phyloP scores from a whole-genome alignment of 2,113 vertebrate species.

The Indri indri region DNA sequence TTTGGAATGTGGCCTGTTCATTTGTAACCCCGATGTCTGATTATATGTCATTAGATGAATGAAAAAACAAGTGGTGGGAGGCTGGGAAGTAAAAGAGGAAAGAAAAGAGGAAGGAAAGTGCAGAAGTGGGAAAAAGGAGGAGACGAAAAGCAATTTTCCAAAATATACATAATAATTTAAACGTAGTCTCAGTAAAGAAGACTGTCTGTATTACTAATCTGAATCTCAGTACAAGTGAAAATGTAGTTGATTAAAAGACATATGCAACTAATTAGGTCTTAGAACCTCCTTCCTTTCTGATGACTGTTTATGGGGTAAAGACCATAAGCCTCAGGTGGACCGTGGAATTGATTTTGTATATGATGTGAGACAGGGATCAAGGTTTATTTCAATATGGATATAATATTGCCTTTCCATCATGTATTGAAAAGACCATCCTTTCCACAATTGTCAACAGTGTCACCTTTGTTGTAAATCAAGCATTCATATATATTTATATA shows the following conservation, averaged over 20 bases:
- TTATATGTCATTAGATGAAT: neutral
- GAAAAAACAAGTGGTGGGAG: neutral
- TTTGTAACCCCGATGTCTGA: neutral
- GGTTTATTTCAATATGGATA: neutral
- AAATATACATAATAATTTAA: neutral
- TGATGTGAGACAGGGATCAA: neutral
- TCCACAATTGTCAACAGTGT: neutral
- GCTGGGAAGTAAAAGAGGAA: neutral
- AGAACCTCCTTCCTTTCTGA: constrained; percentile 46
- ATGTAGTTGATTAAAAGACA: constrained; percentile 34
- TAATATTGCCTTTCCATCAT: neutral
- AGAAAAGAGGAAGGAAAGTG: neutral
- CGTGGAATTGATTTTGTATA: constrained; percentile 21
- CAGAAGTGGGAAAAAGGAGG: too few species aligned
- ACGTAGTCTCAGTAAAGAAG: neutral
- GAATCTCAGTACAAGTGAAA: neutral
- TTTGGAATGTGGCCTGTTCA: neutral
- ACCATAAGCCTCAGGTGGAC: neutral
- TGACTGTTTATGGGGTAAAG: constrained; percentile 12
- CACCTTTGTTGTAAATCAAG: neutral
- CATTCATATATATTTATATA: neutral
- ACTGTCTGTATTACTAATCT: neutral
- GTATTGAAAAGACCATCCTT: neutral
- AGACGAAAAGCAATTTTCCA: neutral
- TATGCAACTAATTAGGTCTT: constrained; percentile 45